Conservation (phyloP, 1,140 invertebrate genomes). For the Drepana arcuata region DNA sequence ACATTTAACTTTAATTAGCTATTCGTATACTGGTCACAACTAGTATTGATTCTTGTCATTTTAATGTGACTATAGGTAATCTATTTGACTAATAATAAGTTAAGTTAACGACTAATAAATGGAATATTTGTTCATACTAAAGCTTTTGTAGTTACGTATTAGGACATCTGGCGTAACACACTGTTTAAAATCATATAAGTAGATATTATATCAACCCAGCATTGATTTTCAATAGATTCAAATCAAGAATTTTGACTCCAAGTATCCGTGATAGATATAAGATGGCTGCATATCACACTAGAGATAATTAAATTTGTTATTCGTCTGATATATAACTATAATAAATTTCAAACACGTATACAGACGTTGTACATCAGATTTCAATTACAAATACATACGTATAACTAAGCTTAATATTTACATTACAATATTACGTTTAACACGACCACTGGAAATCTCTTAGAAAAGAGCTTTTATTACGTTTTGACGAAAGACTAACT, state of each 20-base stretch:
- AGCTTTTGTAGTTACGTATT: constrained; percentile 68
- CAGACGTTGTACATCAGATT: constrained; percentile 69
- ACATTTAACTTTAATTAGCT: constrained; percentile 62
- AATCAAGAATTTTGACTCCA: too few relatives aligned
- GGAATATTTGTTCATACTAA: constrained; percentile 66
- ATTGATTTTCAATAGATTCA: constrained; percentile 9
- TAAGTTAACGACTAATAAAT: constrained; percentile 69
- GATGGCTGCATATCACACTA: too few relatives aligned
- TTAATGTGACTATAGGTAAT: constrained; percentile 66
- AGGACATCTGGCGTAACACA: constrained; percentile 38
- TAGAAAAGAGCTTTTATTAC: too few relatives aligned
- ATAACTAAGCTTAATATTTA: constrained; percentile 55
- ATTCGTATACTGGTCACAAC: constrained; percentile 72
- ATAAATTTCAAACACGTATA: constrained; percentile 66
- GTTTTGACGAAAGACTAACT: too few relatives aligned
- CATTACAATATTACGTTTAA: constrained; percentile 26
- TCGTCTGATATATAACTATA: too few relatives aligned
- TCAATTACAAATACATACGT: constrained; percentile 34
- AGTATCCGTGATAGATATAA: too few relatives aligned
- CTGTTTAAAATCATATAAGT: constrained; percentile 8
- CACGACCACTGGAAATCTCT: constrained; percentile 10
- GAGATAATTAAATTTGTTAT: too few relatives aligned
- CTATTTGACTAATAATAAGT: constrained; percentile 65
- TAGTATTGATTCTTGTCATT: constrained; percentile 69
- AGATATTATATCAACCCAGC: constrained; percentile 7